Evolutionary conservation across 2,888 invertebrate genomes (phyloP).

Genomic region (Ommatoiulus sabulosus): DNA sequence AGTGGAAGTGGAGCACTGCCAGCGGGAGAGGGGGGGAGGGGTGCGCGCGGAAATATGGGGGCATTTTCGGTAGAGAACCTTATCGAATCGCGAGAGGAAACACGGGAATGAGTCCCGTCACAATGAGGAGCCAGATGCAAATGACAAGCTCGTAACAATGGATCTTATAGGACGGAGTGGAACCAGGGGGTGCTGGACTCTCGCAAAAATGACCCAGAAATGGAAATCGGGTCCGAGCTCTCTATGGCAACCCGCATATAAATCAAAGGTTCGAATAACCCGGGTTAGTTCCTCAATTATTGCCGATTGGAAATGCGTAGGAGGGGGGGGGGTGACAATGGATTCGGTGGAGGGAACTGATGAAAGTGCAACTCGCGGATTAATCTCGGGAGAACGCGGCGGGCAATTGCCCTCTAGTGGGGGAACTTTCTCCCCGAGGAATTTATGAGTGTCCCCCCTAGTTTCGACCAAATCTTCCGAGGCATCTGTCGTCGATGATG

Average conservation of each 20-base stretch:
- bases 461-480: background rate
- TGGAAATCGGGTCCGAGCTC: background rate
- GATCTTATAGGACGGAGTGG: background rate
- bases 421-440: background rate
- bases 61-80: background rate
- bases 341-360: background rate
- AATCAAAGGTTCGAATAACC: constrained; percentile 34
- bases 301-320: constrained; percentile 27
- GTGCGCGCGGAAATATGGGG: too few species aligned
- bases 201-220: background rate
- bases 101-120: background rate
- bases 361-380: background rate
- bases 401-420: background rate
- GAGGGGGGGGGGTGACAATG: too few species aligned
- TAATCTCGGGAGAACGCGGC: background rate
- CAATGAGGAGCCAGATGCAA: constrained; percentile 13
- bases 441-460: background rate
- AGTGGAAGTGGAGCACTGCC: background rate
- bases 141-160: background rate
- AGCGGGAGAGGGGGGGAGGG: background rate
- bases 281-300: constrained; percentile 2
- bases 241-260: constrained; percentile 5
- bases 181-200: background rate
- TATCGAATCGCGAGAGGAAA: background rate
- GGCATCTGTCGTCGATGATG: too few species aligned